A percentile compares a stretch with the other conserved stretches of the same genome.
Evolutionary conservation across 2,797 vertebrate species (phyloP).

Genomic region (Delichon dasypus): DNA sequence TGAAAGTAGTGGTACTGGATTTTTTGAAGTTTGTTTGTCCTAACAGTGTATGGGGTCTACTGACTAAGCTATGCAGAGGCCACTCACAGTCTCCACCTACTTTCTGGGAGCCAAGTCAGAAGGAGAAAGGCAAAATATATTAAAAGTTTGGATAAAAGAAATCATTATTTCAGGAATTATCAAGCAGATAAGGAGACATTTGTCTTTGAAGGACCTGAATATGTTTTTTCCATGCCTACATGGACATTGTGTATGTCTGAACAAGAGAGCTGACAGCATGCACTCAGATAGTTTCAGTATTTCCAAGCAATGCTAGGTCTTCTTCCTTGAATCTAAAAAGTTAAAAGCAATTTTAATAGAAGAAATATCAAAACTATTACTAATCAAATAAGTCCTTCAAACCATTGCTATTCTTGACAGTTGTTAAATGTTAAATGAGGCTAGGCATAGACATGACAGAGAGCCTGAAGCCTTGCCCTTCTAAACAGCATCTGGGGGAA

Average conservation of each 20-base stretch:
- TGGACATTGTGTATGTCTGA: background rate
- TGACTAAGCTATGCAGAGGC: background rate
- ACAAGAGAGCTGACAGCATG: background rate
- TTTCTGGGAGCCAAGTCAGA: background rate
- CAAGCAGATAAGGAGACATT: background rate
- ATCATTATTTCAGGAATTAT: background rate
- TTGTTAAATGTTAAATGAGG: slow-evolving; percentile 37
- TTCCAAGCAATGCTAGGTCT: background rate
- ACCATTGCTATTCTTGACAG: background rate
- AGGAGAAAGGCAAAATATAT: background rate
- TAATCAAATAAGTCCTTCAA: slow-evolving; percentile 39
- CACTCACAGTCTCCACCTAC: background rate
- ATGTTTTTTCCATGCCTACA: background rate
- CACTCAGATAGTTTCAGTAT: background rate
- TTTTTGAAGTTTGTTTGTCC: background rate
- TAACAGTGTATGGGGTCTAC: background rate
- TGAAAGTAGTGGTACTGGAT: background rate
- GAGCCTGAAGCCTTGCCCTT: slow-evolving; percentile 23
- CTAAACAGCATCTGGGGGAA: slow-evolving; percentile 29
- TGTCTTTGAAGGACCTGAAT: background rate
- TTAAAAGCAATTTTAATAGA: background rate
- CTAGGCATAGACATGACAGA: slow-evolving; percentile 1
- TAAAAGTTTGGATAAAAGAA: background rate
- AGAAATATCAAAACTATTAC: slow-evolving; percentile 17
- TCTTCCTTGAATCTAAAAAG: background rate